Evolutionary conservation across 2,113 vertebrate species (phyloP).

Genomic region (Atrichornis clamosus): DNA sequence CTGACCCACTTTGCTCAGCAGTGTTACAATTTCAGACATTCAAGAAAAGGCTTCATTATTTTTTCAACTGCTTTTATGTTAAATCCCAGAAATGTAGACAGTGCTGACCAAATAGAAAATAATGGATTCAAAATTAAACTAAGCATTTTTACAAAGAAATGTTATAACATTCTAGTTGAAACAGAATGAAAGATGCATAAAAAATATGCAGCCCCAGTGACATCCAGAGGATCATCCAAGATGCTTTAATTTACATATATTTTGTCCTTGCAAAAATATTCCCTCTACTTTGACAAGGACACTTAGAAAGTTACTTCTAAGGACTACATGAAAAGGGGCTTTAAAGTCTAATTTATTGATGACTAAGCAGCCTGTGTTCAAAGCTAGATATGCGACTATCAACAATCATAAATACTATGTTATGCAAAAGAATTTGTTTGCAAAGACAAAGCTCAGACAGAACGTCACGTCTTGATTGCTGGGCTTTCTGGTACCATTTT

Average conservation of each 20-base stretch:
- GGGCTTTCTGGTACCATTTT: background rate
- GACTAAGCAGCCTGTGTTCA: background rate
- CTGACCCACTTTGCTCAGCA: background rate
- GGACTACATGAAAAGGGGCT: background rate
- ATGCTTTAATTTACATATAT: background rate
- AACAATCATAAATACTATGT: background rate
- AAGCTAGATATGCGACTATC: background rate
- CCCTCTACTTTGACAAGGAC: background rate
- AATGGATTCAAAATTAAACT: slow-evolving; percentile 9
- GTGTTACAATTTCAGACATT: background rate
- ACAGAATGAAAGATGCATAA: background rate
- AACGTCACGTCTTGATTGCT: background rate
- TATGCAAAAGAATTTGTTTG: background rate
- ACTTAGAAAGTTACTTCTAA: background rate
- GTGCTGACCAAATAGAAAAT: slow-evolving; percentile 11
- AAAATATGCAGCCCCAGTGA: background rate
- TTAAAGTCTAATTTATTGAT: background rate
- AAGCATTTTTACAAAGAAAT: background rate
- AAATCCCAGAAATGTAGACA: background rate
- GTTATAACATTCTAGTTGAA: background rate
- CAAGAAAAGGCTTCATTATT: background rate
- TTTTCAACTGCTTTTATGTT: background rate
- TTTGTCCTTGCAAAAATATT: background rate
- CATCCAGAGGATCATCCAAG: background rate
- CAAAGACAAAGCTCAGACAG: background rate